Percentiles rank a stretch among this genome's conserved stretches.
Evolutionary conservation across 2,888 invertebrate genomes (phyloP).

Genomic region (Hypsopygia costalis): DNA sequence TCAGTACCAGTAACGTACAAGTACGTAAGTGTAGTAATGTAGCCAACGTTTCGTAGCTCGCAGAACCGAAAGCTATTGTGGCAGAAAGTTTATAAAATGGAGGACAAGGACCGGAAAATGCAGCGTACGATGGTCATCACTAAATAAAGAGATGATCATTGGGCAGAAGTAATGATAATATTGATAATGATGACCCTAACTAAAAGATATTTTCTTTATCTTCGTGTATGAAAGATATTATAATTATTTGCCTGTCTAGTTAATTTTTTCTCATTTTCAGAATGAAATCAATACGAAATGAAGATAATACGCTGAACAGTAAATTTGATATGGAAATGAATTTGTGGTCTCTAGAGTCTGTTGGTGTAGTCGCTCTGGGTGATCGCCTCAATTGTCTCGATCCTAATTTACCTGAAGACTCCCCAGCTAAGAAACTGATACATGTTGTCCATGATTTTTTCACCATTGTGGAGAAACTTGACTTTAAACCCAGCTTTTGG

Average conservation of each 20-base stretch:
- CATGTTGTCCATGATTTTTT: conserved; percentile 49
- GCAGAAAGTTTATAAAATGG: too few relatives aligned
- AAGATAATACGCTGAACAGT: conserved; percentile 73
- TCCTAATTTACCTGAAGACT: conserved; percentile 45
- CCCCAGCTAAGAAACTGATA: conserved; percentile 49
- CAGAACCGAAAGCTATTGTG: too few relatives aligned
- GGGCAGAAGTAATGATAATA: too few relatives aligned
- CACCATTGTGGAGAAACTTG: conserved; percentile 33
- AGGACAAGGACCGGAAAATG: too few relatives aligned
- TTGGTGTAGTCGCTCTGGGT: conserved; percentile 57
- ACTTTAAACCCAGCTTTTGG: conserved; percentile 53
- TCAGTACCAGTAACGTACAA: too few relatives aligned
- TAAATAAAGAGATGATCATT: too few relatives aligned
- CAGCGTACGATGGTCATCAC: too few relatives aligned
- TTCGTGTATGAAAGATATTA: too few relatives aligned
- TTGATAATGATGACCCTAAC: too few relatives aligned
- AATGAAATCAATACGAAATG: conserved; percentile 70
- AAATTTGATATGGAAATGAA: conserved; percentile 79
- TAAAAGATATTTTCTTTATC: neutral
- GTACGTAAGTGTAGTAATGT: too few relatives aligned
- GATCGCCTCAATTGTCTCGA: conserved; percentile 55
- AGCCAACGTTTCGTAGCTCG: too few relatives aligned
- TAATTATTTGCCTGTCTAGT: neutral
- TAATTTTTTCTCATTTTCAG: conserved; percentile 43
- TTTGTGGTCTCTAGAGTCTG: conserved; percentile 83